phyloP scores from a whole-genome alignment of 2,113 vertebrate genomes.

The Pomatorhinus ruficollis region DNA sequence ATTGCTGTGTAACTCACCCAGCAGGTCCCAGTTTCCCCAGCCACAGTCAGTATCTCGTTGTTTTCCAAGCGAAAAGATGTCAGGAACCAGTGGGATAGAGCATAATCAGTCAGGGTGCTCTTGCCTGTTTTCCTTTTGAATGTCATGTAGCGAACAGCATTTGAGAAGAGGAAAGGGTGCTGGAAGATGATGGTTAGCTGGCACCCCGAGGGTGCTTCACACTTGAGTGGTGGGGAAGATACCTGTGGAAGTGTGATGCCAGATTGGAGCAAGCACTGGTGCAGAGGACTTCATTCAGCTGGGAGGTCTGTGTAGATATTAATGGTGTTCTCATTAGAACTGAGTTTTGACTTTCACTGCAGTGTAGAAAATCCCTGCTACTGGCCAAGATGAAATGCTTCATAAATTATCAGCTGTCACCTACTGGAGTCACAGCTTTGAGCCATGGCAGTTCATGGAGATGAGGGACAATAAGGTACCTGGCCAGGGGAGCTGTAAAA shows the following conservation, averaged over 20 bases:
- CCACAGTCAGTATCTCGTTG: conserved; percentile 35
- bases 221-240: fast-evolving
- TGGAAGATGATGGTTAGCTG: neutral
- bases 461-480: neutral
- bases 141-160: neutral
- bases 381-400: neutral
- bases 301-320: neutral
- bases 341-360: neutral
- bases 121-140: conserved; percentile 41
- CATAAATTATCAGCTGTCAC: neutral
- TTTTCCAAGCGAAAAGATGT: conserved; percentile 40
- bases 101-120: conserved; percentile 30
- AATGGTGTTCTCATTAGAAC: neutral
- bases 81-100: conserved; percentile 15
- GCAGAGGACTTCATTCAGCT: neutral
- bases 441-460: neutral
- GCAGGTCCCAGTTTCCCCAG: conserved; percentile 6
- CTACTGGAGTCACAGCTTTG: neutral
- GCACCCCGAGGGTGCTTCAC: neutral
- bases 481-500: neutral
- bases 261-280: neutral
- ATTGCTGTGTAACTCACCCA: conserved; percentile 14
- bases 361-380: neutral
- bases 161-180: neutral
- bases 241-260: neutral